phyloP scores from a whole-genome alignment of 2,888 invertebrate species.

The Macrophya annulata region DNA sequence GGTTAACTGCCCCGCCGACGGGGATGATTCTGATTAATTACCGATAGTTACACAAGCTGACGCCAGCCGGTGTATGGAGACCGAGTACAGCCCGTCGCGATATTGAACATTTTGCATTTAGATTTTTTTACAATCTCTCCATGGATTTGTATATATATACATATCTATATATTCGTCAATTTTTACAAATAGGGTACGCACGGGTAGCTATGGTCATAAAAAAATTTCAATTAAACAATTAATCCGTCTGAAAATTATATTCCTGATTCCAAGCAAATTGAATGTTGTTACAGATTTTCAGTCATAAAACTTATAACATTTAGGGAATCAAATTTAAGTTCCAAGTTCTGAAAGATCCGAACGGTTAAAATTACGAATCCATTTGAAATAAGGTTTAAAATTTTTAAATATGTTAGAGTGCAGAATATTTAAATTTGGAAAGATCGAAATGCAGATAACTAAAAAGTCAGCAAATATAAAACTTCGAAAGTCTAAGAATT shows the following conservation, averaged over 20 bases:
- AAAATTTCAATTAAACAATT: not conserved
- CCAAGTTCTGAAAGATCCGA: too few species aligned
- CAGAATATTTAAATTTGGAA: too few species aligned
- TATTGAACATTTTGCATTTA: constrained; percentile 58
- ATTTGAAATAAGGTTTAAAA: too few species aligned
- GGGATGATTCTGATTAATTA: constrained; percentile 80
- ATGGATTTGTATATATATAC: not conserved
- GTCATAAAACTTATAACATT: not conserved
- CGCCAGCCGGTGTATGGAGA: constrained; percentile 72
- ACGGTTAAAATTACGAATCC: too few species aligned
- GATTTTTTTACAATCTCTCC: constrained; percentile 47
- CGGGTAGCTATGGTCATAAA: not conserved
- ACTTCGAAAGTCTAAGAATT: too few species aligned
- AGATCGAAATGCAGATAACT: too few species aligned
- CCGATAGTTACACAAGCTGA: constrained; percentile 79
- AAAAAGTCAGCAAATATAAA: too few species aligned
- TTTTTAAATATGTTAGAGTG: too few species aligned
- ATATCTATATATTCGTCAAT: constrained; percentile 17
- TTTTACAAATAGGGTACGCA: not conserved
- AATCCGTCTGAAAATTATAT: not conserved
- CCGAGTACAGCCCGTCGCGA: constrained; percentile 55
- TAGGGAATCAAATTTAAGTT: too few species aligned
- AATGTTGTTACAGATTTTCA: not conserved
- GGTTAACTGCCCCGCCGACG: constrained; percentile 77
- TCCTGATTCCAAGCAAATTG: not conserved